A percentile compares a stretch with the other conserved stretches of the same genome.
Evolutionary conservation across 30 jellyfish, hydroid and myxozoan genomes (phyloP).

Genomic region (Pseudorhiza aurosa): DNA sequence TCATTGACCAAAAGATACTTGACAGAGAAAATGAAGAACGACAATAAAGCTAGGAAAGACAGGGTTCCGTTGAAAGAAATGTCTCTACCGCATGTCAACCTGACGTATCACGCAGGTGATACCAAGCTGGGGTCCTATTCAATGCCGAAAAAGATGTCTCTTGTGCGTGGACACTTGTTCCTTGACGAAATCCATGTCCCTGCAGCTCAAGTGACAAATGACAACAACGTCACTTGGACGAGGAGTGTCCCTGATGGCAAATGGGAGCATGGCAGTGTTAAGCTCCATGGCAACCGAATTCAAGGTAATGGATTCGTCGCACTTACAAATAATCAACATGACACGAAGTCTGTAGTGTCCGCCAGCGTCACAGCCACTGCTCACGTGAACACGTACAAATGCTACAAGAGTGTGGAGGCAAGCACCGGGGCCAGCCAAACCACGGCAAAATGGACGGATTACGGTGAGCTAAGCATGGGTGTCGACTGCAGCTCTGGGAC

Average conservation of each 20-base stretch:
- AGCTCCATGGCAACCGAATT: conserved; percentile 1
- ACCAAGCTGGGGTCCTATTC: conserved; percentile 21
- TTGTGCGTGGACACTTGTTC: conserved; percentile 48
- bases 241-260: conserved; percentile 42
- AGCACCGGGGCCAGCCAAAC: not conserved
- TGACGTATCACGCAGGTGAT: conserved; percentile 27
- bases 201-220: not conserved
- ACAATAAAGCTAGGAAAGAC: not conserved
- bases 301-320: conserved; percentile 59
- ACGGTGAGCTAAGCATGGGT: conserved; percentile 56
- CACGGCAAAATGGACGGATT: conserved; percentile 28
- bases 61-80: conserved; percentile 22
- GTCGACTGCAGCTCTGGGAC: conserved; percentile 45
- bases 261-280: conserved; percentile 67
- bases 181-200: conserved; percentile 36
- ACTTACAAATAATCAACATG: conserved; percentile 24
- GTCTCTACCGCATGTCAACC: conserved; percentile 12
- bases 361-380: conserved; percentile 40
- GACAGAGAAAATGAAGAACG: not conserved
- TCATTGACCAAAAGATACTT: conserved; percentile 31
- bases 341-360: conserved; percentile 39
- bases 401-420: conserved; percentile 38
- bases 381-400: conserved; percentile 37
- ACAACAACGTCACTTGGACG: conserved; percentile 48
- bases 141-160: conserved; percentile 46